Evolutionary conservation across 2,888 invertebrate genomes (phyloP), one percentile per base, ranked within the genome.

Genomic region (Lymantria dispar): DNA sequence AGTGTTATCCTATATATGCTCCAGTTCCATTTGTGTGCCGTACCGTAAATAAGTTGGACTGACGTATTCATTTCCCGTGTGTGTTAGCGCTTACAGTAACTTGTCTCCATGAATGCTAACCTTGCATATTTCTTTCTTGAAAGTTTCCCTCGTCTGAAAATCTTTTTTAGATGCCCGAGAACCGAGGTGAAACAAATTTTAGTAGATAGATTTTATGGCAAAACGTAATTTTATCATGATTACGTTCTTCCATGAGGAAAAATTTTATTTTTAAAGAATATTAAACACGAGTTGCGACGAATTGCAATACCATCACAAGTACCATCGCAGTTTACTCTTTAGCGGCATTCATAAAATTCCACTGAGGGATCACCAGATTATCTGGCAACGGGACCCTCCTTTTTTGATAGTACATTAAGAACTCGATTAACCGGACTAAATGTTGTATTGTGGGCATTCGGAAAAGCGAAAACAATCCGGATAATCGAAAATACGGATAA

Each of bases 1-100:
- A 33, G 33, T 33, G 33, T 33, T 33, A 33, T 33, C 33, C 33
- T 33, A 8, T 33, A 33, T 42, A 14, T 45, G 22, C 22, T 38
- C 14, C 29, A 43, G 45, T 68, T 33, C 46, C 41, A 43, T 45
- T 14, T 47, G 36, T 56, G 47, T 51, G 36, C 44, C 45, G 47
- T 55, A 55, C 51, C 50, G 44, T 61, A 53, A 54, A 58, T 52
- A 48, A 54, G 54, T 66, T 68, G 66, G 61, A 70, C 68, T 72
- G 76, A 78, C 78, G 66, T 75, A 76, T 80, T 79, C 77, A 83
- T 83, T 81, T 82, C 79, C 81, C 76, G 67, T 43, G 74, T 67
- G 78, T 74, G 72, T 76, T 76, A 71, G 59, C 66, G 62, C 63
- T 62, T 66, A 63, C 56, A 52, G 15, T 53, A 68, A 59, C 67